Conservation (phyloP, 2,113 vertebrate genomes). For the Albula goreensis region DNA sequence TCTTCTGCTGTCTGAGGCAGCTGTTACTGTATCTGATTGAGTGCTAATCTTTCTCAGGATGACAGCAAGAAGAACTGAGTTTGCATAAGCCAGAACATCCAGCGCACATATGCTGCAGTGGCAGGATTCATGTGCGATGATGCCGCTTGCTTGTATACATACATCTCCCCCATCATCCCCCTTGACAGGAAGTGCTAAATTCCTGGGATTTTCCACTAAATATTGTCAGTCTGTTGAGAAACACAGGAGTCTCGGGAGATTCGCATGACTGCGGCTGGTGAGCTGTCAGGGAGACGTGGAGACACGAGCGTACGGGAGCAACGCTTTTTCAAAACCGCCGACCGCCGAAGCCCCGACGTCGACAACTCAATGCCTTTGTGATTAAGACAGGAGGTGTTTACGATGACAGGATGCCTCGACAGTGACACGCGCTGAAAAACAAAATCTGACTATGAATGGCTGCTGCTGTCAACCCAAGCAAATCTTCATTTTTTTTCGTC, state of each 20-base stretch:
- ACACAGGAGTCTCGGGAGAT: not conserved
- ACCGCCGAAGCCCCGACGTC: not conserved
- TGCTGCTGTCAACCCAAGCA: not conserved
- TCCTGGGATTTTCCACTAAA: constrained; percentile 1
- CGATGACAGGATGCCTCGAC: not conserved
- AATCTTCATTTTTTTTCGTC: not conserved
- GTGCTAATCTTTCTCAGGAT: not conserved
- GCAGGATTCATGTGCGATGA: not conserved
- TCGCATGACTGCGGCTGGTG: not conserved
- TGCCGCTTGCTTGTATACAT: not conserved
- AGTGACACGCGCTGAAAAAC: not conserved
- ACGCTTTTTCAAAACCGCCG: not conserved
- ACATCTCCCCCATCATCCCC: not conserved
- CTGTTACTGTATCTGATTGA: not conserved
- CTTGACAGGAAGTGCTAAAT: not conserved
- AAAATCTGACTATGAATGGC: not conserved
- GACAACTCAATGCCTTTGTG: not conserved
- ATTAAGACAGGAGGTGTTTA: not conserved
- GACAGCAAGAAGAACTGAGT: not conserved
- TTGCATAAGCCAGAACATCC: constrained; percentile 1
- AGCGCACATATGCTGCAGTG: not conserved
- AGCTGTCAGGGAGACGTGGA: not conserved
- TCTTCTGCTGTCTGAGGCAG: not conserved
- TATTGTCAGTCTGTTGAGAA: not conserved
- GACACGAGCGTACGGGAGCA: not conserved